Conservation (phyloP, 2,797 vertebrate genomes). For the Hafferia zeledoni region DNA sequence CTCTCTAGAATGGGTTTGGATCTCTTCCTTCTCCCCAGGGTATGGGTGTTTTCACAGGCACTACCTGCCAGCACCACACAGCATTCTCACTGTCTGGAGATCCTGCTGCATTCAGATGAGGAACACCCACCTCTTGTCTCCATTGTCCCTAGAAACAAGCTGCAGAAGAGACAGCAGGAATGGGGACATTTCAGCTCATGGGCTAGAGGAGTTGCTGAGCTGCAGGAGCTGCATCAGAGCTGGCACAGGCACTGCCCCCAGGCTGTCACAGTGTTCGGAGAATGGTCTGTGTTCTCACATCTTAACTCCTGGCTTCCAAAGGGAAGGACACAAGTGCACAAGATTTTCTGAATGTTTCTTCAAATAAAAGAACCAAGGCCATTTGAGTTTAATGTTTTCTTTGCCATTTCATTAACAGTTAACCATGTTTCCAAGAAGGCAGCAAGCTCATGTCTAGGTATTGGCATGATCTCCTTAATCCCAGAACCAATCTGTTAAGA, state of each 20-base stretch:
- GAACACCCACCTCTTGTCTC: not conserved
- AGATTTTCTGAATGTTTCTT: not conserved
- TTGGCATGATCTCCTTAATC: not conserved
- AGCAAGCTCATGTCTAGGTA: not conserved
- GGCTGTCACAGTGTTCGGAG: not conserved
- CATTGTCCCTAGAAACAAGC: not conserved
- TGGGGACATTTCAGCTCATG: not conserved
- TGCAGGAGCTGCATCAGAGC: not conserved
- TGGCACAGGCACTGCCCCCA: not conserved
- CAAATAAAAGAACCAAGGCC: not conserved
- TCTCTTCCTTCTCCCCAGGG: not conserved
- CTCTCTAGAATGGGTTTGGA: not conserved
- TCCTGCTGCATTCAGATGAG: not conserved
- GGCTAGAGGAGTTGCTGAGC: not conserved
- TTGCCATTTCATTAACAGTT: not conserved
- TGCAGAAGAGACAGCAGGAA: not conserved
- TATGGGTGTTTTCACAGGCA: not conserved
- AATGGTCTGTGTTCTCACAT: accelerated
- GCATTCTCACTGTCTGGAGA: not conserved
- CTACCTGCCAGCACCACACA: not conserved
- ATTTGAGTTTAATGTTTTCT: not conserved
- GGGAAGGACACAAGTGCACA: not conserved
- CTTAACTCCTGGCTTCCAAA: not conserved
- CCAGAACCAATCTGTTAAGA: not conserved
- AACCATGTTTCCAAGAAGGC: not conserved